Evolutionary conservation across 2,888 invertebrate species (phyloP), one percentile per base, ranked within the genome.

Genomic region (Gandaritis pyraliata): DNA sequence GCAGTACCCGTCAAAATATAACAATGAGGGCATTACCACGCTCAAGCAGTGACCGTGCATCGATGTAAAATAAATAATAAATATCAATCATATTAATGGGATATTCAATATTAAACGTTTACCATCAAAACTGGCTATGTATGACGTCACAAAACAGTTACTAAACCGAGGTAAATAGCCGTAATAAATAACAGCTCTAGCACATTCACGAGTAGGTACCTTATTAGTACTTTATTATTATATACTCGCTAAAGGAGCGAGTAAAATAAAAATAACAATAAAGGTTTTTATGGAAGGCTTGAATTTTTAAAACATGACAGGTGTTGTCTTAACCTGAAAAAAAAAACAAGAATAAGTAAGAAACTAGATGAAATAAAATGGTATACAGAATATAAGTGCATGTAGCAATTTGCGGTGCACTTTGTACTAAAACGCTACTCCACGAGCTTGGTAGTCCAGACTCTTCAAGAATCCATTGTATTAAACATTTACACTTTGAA

Each of bases 381-480:
- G 30, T 10, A 30, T 7, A 30, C 30, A 30, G 30, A 30, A 30
- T 30, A 50, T 45, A 51, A 58, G 54, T 55, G 55, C 55, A 48
- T 47, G 50, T 51, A 43, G 58, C 60, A 55, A 38, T 50, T 60
- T 46, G 60, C 30, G 16, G 45, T 52, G 57, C 58, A 51, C 47
- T 58, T 48, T 36, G 47, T 58, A 62, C 49, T 54, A 43, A 47
- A 58, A 50, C 58, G 11, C 33, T 41, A 23, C 15, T 29, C 38
- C 43, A 12, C 18, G 16, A 55, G 58, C 58, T 12, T 41, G 13
- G 18, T 36, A 23, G 18, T 57, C 15, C 12, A 30, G 16, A 52
- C 38, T 55, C 23, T 23, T 55, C 23, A 38, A 38, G 2, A 29
- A 36, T 47, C 51, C 29, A 47, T 61, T 56, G 51, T 43, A 18